A percentile compares a stretch with the other conserved stretches of the same genome.
phyloP scores from a whole-genome alignment of 2,113 vertebrate species.

The Falco punctatus region DNA sequence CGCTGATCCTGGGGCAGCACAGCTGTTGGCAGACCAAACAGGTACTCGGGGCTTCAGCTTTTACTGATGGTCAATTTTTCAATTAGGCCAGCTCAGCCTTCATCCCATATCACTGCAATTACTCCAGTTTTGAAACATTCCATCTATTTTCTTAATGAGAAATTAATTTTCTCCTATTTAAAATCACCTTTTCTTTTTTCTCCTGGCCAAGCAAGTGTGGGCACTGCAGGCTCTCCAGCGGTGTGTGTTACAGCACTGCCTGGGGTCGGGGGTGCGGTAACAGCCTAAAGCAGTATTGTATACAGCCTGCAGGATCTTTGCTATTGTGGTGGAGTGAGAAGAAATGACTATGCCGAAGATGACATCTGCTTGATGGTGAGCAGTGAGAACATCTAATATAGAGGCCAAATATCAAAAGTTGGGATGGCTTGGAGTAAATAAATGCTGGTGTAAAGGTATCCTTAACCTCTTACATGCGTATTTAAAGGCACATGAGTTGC shows the following conservation, averaged over 20 bases:
- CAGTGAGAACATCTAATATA: background rate
- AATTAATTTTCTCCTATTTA: background rate
- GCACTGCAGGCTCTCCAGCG: rapidly evolving
- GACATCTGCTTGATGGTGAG: background rate
- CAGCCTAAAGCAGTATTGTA: background rate
- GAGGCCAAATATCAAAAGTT: background rate
- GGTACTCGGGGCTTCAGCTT: background rate
- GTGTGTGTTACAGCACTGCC: background rate
- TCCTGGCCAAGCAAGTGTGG: background rate
- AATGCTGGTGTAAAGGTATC: background rate
- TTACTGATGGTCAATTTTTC: background rate
- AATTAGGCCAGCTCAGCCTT: background rate
- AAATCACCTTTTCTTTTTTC: background rate
- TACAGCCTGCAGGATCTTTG: background rate
- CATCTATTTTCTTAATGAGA: background rate
- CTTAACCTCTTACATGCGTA: background rate
- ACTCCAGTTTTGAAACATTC: background rate
- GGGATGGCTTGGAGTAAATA: background rate
- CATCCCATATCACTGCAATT: background rate
- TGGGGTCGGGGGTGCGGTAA: background rate
- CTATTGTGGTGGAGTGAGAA: background rate
- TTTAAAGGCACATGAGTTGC: background rate
- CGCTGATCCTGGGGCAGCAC: background rate
- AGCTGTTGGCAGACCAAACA: background rate
- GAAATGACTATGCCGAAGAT: background rate